phyloP scores from a whole-genome alignment of 2,888 invertebrate species.

The Dolichopus griseipennis region DNA sequence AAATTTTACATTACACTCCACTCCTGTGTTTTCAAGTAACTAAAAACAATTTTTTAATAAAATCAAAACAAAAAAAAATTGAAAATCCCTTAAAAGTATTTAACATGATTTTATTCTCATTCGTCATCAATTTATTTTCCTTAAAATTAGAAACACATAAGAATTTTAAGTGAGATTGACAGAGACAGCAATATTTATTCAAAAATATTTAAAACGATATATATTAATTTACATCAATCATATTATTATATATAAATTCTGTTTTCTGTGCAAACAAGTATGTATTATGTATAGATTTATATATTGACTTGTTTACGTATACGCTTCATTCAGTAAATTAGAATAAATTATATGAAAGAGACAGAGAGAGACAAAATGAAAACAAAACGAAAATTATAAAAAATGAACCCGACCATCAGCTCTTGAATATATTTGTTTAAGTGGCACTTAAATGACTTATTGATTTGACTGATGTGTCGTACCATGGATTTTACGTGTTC shows the following conservation, averaged over 20 bases:
- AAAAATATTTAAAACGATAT: no score
- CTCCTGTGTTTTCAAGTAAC: no score
- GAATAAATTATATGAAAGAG: no score
- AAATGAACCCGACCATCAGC: not conserved
- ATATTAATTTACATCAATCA: no score
- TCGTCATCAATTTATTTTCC: not conserved
- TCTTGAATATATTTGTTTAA: not conserved
- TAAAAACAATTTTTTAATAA: not conserved
- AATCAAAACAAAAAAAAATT: not conserved
- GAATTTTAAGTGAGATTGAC: no score
- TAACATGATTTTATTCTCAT: constrained; percentile 4
- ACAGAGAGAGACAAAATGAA: no score
- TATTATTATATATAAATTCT: no score
- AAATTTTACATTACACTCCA: no score
- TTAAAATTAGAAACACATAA: not conserved
- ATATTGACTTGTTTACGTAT: not conserved
- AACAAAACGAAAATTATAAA: no score
- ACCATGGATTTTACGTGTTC: not conserved
- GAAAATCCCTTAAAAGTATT: not conserved
- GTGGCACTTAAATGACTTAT: constrained; percentile 4
- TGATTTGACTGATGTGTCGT: not conserved
- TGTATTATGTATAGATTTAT: not conserved
- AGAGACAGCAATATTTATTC: no score
- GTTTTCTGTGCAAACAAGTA: not conserved
- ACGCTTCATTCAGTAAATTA: not conserved